Base-by-base conservation (phyloP, 1,140 invertebrate genomes). In the Meloidogyne exigua region DNA sequence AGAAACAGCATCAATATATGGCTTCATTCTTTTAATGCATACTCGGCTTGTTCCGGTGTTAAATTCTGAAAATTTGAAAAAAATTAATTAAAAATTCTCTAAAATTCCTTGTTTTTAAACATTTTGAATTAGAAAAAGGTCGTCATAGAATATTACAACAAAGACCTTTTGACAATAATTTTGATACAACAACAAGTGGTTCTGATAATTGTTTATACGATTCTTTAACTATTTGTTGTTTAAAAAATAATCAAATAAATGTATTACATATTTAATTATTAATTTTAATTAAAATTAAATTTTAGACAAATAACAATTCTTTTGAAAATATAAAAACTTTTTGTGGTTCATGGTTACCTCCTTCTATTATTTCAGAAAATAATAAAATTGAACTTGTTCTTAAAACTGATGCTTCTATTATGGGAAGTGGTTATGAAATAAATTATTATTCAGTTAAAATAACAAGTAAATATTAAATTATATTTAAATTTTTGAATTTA, bases 21-120 rank as follows among this genome's bases (percentile, higher is more conserved):
- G 93, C 89, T 97, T 97, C 97, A 99, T 99, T 69, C 94, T 91
- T 44, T 92, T 92, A 64, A 97, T 93, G 89, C 96, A 99, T 98
- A 99, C 88, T 99, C 96, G 70, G 96, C 96, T 93, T 99, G 98
- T 88, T 98, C 95, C 89, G 96, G 97, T 49, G 95, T 97, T 72
- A 99, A 92, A 90, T 99, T 99, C 95, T 98, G 28, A 32, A 3
- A 32, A 32, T 32, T 32, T 32, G 7, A 32, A 65, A 49, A 36
- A 65, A 65, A 10, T 21, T n/a, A 26, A 21, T 32, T 21, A 39
- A 32, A 32, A 13, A 28, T 36, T 26, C n/a, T 62, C 25, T 18
- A 15, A 49, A 32, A 32, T 82, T 86, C 72, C 86, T 89, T 11
- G 85, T 81, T 25, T 85, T 85, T 73, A 77, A 76, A 49, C 57